Evolutionary conservation across 2,888 invertebrate genomes (phyloP), one percentile per base, ranked within the genome.

Genomic region (Darwinula stevensoni): DNA sequence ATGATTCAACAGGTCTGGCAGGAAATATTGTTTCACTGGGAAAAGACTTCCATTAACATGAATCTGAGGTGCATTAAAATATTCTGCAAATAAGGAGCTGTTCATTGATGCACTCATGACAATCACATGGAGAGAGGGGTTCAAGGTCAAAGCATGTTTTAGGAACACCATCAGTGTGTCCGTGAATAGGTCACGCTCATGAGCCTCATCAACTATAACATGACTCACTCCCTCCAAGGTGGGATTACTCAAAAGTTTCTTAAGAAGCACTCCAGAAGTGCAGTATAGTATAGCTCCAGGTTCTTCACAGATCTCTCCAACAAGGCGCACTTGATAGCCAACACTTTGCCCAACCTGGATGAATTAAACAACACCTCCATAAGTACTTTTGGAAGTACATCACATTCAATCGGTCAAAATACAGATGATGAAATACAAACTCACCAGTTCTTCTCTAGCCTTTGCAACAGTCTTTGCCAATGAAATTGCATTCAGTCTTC

Each of bases 21-120:
- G 13, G 14, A 13, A 28, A 28, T 28, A 14, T 13, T 13, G 9
- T 11, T 13, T 28, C 6, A 28, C 28, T 6, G 28, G 28, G 28
- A 28, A 28, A 5, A 28, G 9, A n/a, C 14, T 6, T 9, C 28
- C 28, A 9, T 6, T 6, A n/a, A 28, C 6, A 28, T 28, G 28
- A n/a, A 18, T 18, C 6, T 18, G 28, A 3, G 45, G 41, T 2
- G 53, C 49, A 13, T 46, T 41, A 35, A 58, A 61, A 42, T 58
- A 68, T 43, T 53, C 48, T 32, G 62, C 59, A 43, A 69, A 67
- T 3, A 64, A 51, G 3, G 54, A 53, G 0, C 60, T 57, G 38
- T 70, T 63, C 5, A 71, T 50, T 0, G 71, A 70, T 1, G 72
- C 72, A 37, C 70, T 71, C 71, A 72, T 71, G 1, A 72, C 48